Percentiles rank a stretch among this genome's conserved stretches.
Evolutionary conservation across 2,888 invertebrate species (phyloP).

Genomic region (Caenorhabditis becei): DNA sequence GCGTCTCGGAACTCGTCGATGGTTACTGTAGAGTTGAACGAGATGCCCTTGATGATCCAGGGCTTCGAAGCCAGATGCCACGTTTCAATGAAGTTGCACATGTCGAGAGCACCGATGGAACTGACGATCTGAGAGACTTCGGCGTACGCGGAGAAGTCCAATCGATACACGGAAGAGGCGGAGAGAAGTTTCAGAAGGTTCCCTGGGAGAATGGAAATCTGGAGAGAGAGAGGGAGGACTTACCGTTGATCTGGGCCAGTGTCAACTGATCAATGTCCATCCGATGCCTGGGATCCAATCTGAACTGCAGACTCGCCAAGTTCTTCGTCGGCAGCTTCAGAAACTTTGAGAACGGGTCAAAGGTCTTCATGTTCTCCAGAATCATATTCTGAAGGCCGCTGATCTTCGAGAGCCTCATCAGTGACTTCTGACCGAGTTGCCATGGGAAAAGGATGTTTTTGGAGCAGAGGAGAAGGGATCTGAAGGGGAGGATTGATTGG

Average conservation of each 20-base stretch:
- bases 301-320: slow-evolving; percentile 57
- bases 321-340: slow-evolving; percentile 19
- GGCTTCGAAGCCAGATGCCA: slow-evolving; percentile 52
- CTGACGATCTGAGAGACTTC: slow-evolving; percentile 61
- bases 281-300: slow-evolving; percentile 61
- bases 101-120: slow-evolving; percentile 56
- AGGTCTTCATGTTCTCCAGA: slow-evolving; percentile 67
- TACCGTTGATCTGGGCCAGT: slow-evolving; percentile 57
- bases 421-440: slow-evolving; percentile 55
- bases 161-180: slow-evolving; percentile 23
- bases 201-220: slow-evolving; percentile 27
- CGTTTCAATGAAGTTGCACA: slow-evolving; percentile 58
- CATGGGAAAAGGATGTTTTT: slow-evolving; percentile 64
- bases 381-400: slow-evolving; percentile 54
- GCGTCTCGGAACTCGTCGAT: slow-evolving; percentile 64
- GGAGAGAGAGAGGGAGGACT: neutral
- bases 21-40: slow-evolving; percentile 64
- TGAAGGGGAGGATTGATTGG: slow-evolving; percentile 9
- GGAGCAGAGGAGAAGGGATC: slow-evolving; percentile 64
- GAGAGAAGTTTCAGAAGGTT: slow-evolving; percentile 44
- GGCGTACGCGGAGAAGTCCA: slow-evolving; percentile 64
- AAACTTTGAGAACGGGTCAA: slow-evolving; percentile 39
- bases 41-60: slow-evolving; percentile 64
- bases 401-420: slow-evolving; percentile 39
- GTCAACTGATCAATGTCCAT: slow-evolving; percentile 59